phyloP scores from a whole-genome alignment of 2,797 vertebrate genomes.

The Liparis tanakae region DNA sequence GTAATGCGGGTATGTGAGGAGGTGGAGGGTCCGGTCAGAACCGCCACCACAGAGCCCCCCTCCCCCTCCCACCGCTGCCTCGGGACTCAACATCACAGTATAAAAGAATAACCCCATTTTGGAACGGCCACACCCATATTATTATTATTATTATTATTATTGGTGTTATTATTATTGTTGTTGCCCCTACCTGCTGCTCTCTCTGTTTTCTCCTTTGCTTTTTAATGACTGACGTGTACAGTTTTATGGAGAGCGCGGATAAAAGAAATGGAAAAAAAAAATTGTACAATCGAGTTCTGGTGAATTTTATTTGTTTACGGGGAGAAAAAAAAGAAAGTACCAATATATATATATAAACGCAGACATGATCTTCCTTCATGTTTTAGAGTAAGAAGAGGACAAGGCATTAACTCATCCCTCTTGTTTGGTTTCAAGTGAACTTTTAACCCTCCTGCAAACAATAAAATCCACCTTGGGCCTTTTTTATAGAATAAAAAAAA shows the following conservation, averaged over 20 bases:
- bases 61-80: constrained; percentile 59
- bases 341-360: constrained; percentile 35
- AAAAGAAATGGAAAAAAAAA: constrained; percentile 25
- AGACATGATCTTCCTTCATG: constrained; percentile 73
- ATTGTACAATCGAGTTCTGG: constrained; percentile 91
- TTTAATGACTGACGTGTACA: constrained; percentile 81
- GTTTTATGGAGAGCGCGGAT: constrained; percentile 80
- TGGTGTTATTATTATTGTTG: constrained; percentile 48
- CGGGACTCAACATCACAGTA: constrained; percentile 73
- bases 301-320: constrained; percentile 86
- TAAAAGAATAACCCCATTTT: constrained; percentile 79
- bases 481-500: constrained; percentile 73
- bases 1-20: constrained; percentile 13
- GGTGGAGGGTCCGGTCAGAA: constrained; percentile 77
- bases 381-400: constrained; percentile 77
- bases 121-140: constrained; percentile 88
- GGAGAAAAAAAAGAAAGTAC: constrained; percentile 65
- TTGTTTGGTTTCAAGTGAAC: constrained; percentile 68
- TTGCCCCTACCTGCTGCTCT: constrained; percentile 53
- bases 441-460: constrained; percentile 80
- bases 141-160: constrained; percentile 83
- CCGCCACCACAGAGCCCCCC: constrained; percentile 73
- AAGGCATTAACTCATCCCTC: constrained; percentile 79
- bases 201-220: constrained; percentile 56
- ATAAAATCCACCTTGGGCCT: constrained; percentile 88